Percentiles rank a stretch among this genome's conserved stretches.
These are phyloP conservation scores for Siphamia tubifer DNA, from an alignment of 2,113 vertebrate species.

Conservation along the genomic window DNA sequence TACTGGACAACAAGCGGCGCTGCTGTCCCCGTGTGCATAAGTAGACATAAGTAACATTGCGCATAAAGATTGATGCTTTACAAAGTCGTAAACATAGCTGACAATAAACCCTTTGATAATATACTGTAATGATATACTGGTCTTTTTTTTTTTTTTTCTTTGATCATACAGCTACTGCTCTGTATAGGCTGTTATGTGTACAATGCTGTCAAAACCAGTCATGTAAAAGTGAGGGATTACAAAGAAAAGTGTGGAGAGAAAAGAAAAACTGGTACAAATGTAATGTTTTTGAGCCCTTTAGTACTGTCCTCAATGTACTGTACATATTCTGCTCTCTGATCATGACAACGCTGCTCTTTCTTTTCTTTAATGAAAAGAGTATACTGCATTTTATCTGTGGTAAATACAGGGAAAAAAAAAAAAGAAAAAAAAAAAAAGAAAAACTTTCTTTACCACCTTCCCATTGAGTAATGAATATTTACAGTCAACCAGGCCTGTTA, in stretches of 20 bases:
- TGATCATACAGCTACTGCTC: slow-evolving; percentile 8
- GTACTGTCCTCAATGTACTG: slow-evolving; percentile 37
- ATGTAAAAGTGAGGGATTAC: slow-evolving; percentile 22
- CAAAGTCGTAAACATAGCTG: slow-evolving; percentile 66
- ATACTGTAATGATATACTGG: slow-evolving; percentile 1
- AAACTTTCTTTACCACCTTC: background rate
- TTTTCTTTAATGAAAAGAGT: background rate
- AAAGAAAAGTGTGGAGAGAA: slow-evolving; percentile 3
- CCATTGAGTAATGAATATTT: slow-evolving; percentile 37
- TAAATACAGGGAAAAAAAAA: background rate
- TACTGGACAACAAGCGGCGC: slow-evolving; percentile 42
- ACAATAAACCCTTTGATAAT: slow-evolving; percentile 31
- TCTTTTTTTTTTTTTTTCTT: background rate
- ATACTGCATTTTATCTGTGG: slow-evolving; percentile 12
- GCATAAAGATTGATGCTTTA: slow-evolving; percentile 44
- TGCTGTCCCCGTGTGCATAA: slow-evolving; percentile 45
- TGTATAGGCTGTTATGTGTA: slow-evolving; percentile 17
- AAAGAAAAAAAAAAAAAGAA: background rate
- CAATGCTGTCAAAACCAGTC: slow-evolving; percentile 11
- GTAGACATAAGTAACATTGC: slow-evolving; percentile 43
- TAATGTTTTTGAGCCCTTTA: slow-evolving; percentile 67
- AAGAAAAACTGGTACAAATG: slow-evolving; percentile 26
- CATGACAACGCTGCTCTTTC: background rate
- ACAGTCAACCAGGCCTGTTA: too few species aligned
- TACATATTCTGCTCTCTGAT: slow-evolving; percentile 20